These are phyloP conservation scores for Platyura marginata DNA, from an alignment of 1,140 invertebrate genomes.

Conservation along the genomic window DNA sequence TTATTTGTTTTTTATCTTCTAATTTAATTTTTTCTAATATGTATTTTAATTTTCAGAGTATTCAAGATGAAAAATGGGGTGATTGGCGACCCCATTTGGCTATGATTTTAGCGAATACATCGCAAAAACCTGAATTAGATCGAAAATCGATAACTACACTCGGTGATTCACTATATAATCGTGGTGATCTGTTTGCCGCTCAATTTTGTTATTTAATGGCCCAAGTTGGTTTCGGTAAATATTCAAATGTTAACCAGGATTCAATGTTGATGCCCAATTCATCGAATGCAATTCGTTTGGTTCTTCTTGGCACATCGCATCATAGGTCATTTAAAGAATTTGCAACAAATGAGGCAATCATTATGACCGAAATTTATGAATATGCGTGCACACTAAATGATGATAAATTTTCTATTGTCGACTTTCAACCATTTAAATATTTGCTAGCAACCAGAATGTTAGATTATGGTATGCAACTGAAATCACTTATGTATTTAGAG, in stretches of 20 bases:
- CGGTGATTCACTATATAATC: slow-evolving; percentile 42
- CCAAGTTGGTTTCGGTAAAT: slow-evolving; percentile 48
- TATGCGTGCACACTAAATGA: slow-evolving; percentile 71
- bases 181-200: slow-evolving; percentile 65
- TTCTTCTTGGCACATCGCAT: slow-evolving; percentile 57
- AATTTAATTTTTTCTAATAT: slow-evolving; percentile 2
- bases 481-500: slow-evolving; percentile 68
- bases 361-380: slow-evolving; percentile 89
- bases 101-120: slow-evolving; percentile 81
- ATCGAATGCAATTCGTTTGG: slow-evolving; percentile 32
- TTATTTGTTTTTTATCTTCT: slow-evolving; percentile 3
- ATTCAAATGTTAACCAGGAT: slow-evolving; percentile 22
- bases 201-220: slow-evolving; percentile 90
- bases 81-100: slow-evolving; percentile 92
- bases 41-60: slow-evolving; percentile 35
- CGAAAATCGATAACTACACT: slow-evolving; percentile 64
- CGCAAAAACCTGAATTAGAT: slow-evolving; percentile 60
- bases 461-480: slow-evolving; percentile 57
- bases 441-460: slow-evolving; percentile 51
- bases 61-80: slow-evolving; percentile 76
- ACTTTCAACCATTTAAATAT: slow-evolving; percentile 61
- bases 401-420: slow-evolving; percentile 46
- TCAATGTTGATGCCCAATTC: slow-evolving; percentile 14
- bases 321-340: slow-evolving; percentile 43
- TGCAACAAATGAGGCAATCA: slow-evolving; percentile 65